A percentile compares a stretch with the other conserved stretches of the same genome.
These are phyloP conservation scores for Anadara kagoshimensis DNA, from an alignment of 1,140 invertebrate genomes.

Conservation along the genomic window DNA sequence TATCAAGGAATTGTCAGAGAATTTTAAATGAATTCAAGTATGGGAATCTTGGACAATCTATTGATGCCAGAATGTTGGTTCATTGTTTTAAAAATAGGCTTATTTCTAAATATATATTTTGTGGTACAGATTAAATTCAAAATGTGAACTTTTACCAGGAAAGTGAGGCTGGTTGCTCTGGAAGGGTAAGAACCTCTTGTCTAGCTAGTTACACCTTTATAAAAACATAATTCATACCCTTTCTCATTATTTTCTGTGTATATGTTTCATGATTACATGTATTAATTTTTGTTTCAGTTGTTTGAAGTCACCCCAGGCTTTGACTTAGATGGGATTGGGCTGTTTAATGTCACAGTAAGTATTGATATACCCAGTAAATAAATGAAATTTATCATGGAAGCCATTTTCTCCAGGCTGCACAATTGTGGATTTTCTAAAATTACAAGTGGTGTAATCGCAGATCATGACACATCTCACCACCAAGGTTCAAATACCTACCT, in stretches of 20 bases:
- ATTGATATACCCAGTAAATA: not conserved
- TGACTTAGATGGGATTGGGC: constrained; percentile 45
- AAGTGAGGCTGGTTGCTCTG: too few species aligned
- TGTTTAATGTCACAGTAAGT: constrained; percentile 51
- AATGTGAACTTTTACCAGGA: too few species aligned
- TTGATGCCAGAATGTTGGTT: too few species aligned
- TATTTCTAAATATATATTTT: too few species aligned
- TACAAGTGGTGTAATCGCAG: not conserved
- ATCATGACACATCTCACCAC: not conserved
- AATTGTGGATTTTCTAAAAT: not conserved
- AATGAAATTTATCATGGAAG: not conserved
- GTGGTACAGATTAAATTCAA: too few species aligned
- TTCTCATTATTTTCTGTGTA: not conserved
- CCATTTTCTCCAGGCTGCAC: not conserved
- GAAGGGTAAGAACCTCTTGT: too few species aligned
- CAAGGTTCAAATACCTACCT: not conserved
- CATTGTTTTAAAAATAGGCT: too few species aligned
- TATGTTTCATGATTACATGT: not conserved
- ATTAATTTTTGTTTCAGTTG: constrained; percentile 35
- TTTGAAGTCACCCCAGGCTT: constrained; percentile 53
- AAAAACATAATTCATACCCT: not conserved
- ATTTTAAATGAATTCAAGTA: too few species aligned
- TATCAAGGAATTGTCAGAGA: too few species aligned
- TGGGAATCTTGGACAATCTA: too few species aligned
- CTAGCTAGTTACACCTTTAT: not conserved